phyloP scores from a whole-genome alignment of 2,113 vertebrate species.

The Pollachius pollachius region DNA sequence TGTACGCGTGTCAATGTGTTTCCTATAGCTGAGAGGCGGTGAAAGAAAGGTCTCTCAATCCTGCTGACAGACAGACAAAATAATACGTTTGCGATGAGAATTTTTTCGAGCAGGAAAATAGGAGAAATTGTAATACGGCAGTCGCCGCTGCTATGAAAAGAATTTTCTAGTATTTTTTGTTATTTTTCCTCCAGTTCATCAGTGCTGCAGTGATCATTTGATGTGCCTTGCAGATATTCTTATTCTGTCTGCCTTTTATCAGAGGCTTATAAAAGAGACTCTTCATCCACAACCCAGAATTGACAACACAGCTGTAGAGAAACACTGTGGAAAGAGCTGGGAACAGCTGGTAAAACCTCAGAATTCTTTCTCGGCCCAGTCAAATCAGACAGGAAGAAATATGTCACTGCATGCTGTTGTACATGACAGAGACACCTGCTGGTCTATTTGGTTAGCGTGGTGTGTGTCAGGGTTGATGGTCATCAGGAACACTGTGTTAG shows the following conservation, averaged over 20 bases:
- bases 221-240: conserved; percentile 16
- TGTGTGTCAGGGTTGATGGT: conserved; percentile 32
- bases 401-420: conserved; percentile 54
- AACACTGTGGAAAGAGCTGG: conserved; percentile 51
- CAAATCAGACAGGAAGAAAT: conserved; percentile 58
- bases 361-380: conserved; percentile 64
- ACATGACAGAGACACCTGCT: conserved; percentile 41
- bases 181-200: conserved; percentile 4
- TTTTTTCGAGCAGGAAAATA: conserved; percentile 3
- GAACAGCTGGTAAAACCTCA: conserved; percentile 75
- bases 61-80: conserved; percentile 36
- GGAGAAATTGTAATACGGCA: conserved; percentile 8
- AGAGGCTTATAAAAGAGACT: conserved; percentile 29
- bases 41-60: conserved; percentile 49
- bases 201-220: conserved; percentile 13
- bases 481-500: conserved; percentile 38
- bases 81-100: conserved; percentile 19
- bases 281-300: conserved; percentile 33
- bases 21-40: conserved; percentile 49
- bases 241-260: conserved; percentile 35
- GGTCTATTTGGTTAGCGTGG: conserved; percentile 25
- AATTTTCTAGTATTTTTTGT: neutral
- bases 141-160: neutral
- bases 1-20: conserved; percentile 38
- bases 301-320: conserved; percentile 52